Base-by-base conservation (phyloP, 2,797 vertebrate species). In the Falco concolor region DNA sequence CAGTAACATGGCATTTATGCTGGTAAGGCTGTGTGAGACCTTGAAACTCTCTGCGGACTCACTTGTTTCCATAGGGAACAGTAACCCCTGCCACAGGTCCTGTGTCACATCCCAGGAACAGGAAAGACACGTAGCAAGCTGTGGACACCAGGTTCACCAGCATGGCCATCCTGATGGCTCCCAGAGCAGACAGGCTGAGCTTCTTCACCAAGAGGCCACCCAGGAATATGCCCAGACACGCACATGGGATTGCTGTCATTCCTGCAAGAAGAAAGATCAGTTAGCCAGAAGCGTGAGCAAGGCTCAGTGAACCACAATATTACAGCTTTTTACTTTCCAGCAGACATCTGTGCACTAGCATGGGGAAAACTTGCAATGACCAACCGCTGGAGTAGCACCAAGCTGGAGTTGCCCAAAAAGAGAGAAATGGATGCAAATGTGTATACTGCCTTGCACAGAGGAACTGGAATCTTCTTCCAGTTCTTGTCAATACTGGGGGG, bases 111-210 rank as follows among this genome's bases (percentile, higher is more conserved):
- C 99, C 99, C 95, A 99, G 98, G 98, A 99, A 99, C 70, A 99
- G 99, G 98, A 99, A 99, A 65, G 99, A 99, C 89, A 99, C 97
- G 10, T 99, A 99, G 97, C 99, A 99, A 79, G 99, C 98, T 0
- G 99, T 99, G 97, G 99, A 99, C 82, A 99, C 98, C 96, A 99
- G 97, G 98, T 99, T 99, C 97, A 99, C 99, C 73, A 99, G 90
- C 99, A 99, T 99, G 95, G 99, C 99, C 99, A 99, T 99, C 73
- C 99, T 98, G 80, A 99, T 99, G 86, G 99, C 99, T 69, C 99
- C 99, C 57, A 99, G 98, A 1, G 99, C 99, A 1, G 99, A 99
- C 86, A 99, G 97, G 97, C 99, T 99, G 92, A 99, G 98, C 98
- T 99, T 99, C 98, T 99, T 99, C 94, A 99, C 99, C 97, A 99